A percentile compares a stretch with the other conserved stretches of the same genome.
Evolutionary conservation across 2,888 invertebrate genomes (phyloP).

Genomic region (Sarcophaga caerulescens): DNA sequence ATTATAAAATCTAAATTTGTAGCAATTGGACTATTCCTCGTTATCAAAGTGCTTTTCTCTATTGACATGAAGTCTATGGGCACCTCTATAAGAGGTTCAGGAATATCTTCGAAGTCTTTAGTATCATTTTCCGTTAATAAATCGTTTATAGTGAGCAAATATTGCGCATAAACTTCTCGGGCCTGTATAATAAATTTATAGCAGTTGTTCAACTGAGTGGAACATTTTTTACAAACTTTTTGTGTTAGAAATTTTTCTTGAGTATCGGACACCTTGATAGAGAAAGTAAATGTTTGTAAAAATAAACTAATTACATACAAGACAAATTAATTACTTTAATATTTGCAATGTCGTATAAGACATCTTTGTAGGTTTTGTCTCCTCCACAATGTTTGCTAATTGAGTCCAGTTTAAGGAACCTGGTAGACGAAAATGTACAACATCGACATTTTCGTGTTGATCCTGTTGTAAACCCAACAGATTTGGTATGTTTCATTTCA

Average conservation of each 20-base stretch:
- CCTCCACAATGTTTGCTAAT: slow-evolving; percentile 24
- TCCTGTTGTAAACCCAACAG: background rate
- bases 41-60: slow-evolving; percentile 5
- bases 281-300: background rate
- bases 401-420: slow-evolving; percentile 43
- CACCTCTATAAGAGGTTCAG: slow-evolving; percentile 55
- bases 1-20: background rate
- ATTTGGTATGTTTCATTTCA: slow-evolving; percentile 46
- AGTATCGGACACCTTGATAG: slow-evolving; percentile 19
- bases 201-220: slow-evolving; percentile 51
- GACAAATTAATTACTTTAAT: slow-evolving; percentile 41
- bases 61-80: slow-evolving; percentile 30
- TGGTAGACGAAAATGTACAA: slow-evolving; percentile 55
- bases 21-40: slow-evolving; percentile 16
- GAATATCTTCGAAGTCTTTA: slow-evolving; percentile 44
- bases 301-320: background rate
- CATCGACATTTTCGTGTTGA: slow-evolving; percentile 54
- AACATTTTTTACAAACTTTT: slow-evolving; percentile 60
- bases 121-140: background rate
- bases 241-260: slow-evolving; percentile 53
- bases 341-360: slow-evolving; percentile 51
- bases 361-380: slow-evolving; percentile 48
- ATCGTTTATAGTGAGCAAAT: background rate
- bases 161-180: slow-evolving; percentile 35
- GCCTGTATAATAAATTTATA: slow-evolving; percentile 58